phyloP scores from a whole-genome alignment of 1,140 invertebrate genomes.

The Eufriesea mexicana region DNA sequence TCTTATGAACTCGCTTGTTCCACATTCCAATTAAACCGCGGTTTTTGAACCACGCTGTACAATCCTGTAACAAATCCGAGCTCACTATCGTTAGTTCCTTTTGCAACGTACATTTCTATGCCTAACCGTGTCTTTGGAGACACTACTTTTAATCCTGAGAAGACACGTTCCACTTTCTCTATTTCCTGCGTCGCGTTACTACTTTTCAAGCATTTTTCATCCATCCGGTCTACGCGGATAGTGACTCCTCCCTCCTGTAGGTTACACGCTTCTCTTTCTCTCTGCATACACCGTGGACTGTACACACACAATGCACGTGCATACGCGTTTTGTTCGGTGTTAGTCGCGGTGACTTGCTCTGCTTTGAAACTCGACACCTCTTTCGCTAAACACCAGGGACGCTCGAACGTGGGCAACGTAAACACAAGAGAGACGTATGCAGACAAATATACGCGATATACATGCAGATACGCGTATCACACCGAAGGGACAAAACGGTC shows the following conservation, averaged over 20 bases:
- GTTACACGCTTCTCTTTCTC: conserved; percentile 14
- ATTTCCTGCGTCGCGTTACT: conserved; percentile 3
- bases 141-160: conserved; percentile 3
- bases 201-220: conserved; percentile 26
- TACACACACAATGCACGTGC: not conserved
- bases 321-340: not conserved
- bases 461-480: conserved; percentile 29
- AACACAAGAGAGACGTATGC: conserved; percentile 26
- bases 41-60: not conserved
- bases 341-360: conserved; percentile 23
- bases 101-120: not conserved
- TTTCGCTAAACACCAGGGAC: conserved; percentile 41
- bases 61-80: not conserved
- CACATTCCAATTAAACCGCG: conserved; percentile 10
- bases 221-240: conserved; percentile 5
- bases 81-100: not conserved
- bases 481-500: not conserved
- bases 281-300: not conserved
- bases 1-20: not conserved
- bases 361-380: conserved; percentile 54
- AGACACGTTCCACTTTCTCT: conserved; percentile 14
- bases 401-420: conserved; percentile 41
- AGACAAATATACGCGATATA: conserved; percentile 27
- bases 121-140: not conserved
- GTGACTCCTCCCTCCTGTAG: not conserved